phyloP scores from a whole-genome alignment of 2,797 vertebrate species.

The Catamblyrhynchus diadema region DNA sequence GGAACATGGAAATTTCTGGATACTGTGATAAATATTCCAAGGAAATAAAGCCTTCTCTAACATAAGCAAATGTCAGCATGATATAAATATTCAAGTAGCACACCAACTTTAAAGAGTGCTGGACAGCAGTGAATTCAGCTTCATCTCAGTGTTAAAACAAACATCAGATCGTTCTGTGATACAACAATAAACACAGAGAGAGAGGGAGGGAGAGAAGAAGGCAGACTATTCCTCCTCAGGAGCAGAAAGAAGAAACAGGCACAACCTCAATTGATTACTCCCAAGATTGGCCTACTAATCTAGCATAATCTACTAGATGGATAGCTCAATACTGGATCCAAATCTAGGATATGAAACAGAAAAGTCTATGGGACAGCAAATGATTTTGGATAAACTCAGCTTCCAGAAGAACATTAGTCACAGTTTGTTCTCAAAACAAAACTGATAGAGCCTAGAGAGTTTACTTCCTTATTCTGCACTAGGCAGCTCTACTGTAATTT shows the following conservation, averaged over 20 bases:
- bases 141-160: conserved; percentile 61
- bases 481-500: background rate
- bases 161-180: conserved; percentile 34
- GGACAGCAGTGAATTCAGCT: conserved; percentile 35
- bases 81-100: conserved; percentile 58
- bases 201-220: background rate
- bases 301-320: background rate
- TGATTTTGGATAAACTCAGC: background rate
- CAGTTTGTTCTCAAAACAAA: conserved; percentile 1
- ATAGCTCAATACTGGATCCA: background rate
- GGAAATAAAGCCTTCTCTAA: conserved; percentile 57
- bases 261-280: background rate
- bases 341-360: background rate
- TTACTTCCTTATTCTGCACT: background rate
- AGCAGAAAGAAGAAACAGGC: background rate
- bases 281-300: background rate
- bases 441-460: background rate
- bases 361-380: background rate
- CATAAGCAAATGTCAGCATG: conserved; percentile 34
- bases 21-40: conserved; percentile 46
- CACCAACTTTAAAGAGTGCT: conserved; percentile 15
- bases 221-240: background rate
- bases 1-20: conserved; percentile 27
- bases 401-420: background rate
- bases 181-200: conserved; percentile 38